A percentile compares a stretch with the other conserved stretches of the same genome.
Evolutionary conservation across 2,113 vertebrate species (phyloP).

Genomic region (Prinia subflava): DNA sequence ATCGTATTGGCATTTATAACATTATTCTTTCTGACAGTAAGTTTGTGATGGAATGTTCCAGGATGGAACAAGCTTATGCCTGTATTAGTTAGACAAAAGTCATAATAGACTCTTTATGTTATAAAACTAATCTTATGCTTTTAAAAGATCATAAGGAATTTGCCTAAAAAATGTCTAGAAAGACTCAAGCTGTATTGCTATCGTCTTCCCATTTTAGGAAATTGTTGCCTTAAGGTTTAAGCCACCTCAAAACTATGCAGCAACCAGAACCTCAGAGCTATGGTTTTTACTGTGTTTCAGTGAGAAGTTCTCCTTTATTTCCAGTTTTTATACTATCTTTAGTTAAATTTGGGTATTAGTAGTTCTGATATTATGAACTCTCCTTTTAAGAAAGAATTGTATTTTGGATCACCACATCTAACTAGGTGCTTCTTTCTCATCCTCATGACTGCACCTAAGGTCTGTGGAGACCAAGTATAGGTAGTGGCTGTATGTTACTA

Average conservation of each 20-base stretch:
- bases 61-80: not conserved
- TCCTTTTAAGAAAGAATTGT: not conserved
- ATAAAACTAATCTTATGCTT: not conserved
- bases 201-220: not conserved
- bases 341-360: not conserved
- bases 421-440: not conserved
- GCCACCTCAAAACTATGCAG: not conserved
- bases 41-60: not conserved
- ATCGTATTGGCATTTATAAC: too few species aligned
- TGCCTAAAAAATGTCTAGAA: not conserved
- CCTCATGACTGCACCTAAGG: not conserved
- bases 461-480: not conserved
- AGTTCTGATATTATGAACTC: not conserved
- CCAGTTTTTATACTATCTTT: not conserved
- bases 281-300: not conserved
- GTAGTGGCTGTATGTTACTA: not conserved
- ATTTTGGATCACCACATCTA: not conserved
- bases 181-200: not conserved
- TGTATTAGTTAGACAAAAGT: not conserved
- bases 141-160: not conserved
- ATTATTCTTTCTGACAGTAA: not conserved
- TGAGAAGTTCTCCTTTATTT: not conserved
- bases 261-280: not conserved
- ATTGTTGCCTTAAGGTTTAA: not conserved
- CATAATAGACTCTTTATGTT: not conserved